Percentiles rank a stretch among this genome's conserved stretches.
phyloP scores from a whole-genome alignment of 2,888 invertebrate genomes.

The Rhimphoctona megacephalus region DNA sequence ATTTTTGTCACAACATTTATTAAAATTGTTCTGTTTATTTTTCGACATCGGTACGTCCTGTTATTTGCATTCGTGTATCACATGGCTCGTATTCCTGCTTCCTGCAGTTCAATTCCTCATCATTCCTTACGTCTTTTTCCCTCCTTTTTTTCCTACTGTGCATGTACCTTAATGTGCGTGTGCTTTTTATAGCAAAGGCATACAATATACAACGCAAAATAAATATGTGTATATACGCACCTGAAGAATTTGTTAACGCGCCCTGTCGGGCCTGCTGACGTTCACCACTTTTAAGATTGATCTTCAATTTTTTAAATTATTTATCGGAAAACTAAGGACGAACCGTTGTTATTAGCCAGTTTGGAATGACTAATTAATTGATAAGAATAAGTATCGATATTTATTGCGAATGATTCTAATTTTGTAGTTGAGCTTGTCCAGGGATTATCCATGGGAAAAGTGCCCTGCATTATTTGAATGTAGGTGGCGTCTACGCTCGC shows the following conservation, averaged over 20 bases:
- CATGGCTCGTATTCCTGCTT: not conserved
- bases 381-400: conserved; percentile 19
- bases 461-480: conserved; percentile 27
- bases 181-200: conserved; percentile 1
- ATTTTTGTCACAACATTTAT: not conserved
- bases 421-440: conserved; percentile 5
- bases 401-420: not conserved
- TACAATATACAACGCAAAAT: not conserved
- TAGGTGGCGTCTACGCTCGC: conserved; percentile 17
- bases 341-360: not conserved
- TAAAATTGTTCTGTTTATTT: not conserved
- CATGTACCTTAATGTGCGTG: conserved; percentile 7
- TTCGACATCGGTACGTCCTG: not conserved
- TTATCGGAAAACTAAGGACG: conserved; percentile 1
- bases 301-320: not conserved
- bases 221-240: not conserved
- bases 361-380: not conserved
- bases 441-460: conserved; percentile 13
- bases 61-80: not conserved
- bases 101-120: not conserved
- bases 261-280: not conserved
- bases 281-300: not conserved
- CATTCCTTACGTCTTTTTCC: not conserved
- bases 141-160: conserved; percentile 1
- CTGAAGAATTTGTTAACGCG: conserved; percentile 15